These are phyloP conservation scores for Pimephales promelas DNA, from an alignment of 2,113 vertebrate species.

Conservation along the genomic window DNA sequence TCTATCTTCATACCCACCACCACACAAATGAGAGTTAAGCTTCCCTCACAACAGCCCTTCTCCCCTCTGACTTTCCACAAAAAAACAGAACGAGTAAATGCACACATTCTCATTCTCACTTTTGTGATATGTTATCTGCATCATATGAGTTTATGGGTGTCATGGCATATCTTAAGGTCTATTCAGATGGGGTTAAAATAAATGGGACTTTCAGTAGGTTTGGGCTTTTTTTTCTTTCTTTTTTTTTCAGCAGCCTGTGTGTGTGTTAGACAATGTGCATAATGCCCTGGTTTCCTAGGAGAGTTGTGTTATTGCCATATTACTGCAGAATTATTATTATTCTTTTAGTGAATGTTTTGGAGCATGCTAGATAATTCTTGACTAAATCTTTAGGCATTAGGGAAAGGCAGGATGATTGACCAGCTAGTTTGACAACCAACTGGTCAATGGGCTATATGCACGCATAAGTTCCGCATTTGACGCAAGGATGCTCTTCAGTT, in stretches of 20 bases:
- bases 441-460: no score
- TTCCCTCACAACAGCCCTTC: not conserved
- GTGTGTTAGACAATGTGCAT: not conserved
- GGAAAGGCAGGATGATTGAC: not conserved
- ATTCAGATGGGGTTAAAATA: constrained; percentile 4
- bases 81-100: constrained; percentile 8
- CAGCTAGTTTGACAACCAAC: not conserved
- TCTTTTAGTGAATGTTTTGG: not conserved
- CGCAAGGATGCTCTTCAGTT: no score
- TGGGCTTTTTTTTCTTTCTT: not conserved
- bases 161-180: not conserved
- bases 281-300: not conserved
- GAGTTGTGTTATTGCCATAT: not conserved
- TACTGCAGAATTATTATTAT: not conserved
- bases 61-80: constrained; percentile 18
- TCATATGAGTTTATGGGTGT: not conserved
- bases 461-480: no score
- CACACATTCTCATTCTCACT: not conserved
- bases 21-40: constrained; percentile 19
- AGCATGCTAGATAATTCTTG: not conserved
- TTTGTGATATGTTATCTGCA: not conserved
- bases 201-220: not conserved
- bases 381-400: not conserved
- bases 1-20: constrained; percentile 14
- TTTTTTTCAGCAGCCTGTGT: not conserved